These are phyloP conservation scores for Syrmaticus mikado DNA, from an alignment of 2,113 vertebrate species.

Conservation along the genomic window DNA sequence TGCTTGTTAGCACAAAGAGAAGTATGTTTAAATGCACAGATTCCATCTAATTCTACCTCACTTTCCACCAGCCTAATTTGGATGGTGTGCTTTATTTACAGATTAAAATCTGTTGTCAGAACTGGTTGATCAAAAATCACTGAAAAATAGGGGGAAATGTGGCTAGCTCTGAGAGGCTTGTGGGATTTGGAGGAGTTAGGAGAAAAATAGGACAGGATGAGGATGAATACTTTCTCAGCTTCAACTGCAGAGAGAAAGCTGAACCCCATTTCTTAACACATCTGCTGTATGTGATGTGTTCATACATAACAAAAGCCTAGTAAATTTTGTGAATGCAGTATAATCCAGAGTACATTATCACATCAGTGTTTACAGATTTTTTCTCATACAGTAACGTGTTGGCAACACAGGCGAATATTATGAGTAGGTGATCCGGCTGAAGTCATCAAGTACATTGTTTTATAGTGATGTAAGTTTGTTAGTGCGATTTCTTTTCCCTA, in stretches of 20 bases:
- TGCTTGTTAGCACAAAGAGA: neutral
- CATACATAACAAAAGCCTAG: neutral
- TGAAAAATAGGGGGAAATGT: neutral
- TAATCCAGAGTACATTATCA: neutral
- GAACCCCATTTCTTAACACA: neutral
- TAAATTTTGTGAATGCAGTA: neutral
- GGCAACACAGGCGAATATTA: neutral
- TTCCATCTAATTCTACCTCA: neutral
- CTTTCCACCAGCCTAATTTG: neutral
- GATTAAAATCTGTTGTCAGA: neutral
- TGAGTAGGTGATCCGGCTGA: neutral
- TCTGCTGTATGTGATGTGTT: fast-evolving
- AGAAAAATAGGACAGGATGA: neutral
- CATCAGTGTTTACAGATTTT: neutral
- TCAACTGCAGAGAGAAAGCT: neutral
- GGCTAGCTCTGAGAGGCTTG: neutral
- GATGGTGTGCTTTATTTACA: neutral
- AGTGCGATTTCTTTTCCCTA: neutral
- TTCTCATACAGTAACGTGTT: neutral
- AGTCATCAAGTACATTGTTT: neutral
- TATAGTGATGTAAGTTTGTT: neutral
- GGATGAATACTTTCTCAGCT: neutral
- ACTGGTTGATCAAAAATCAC: neutral
- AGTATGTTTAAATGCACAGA: neutral
- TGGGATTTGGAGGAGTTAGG: neutral